Evolutionary conservation across 2,113 vertebrate species (phyloP).

Genomic region (Trochalopteron elliotii): DNA sequence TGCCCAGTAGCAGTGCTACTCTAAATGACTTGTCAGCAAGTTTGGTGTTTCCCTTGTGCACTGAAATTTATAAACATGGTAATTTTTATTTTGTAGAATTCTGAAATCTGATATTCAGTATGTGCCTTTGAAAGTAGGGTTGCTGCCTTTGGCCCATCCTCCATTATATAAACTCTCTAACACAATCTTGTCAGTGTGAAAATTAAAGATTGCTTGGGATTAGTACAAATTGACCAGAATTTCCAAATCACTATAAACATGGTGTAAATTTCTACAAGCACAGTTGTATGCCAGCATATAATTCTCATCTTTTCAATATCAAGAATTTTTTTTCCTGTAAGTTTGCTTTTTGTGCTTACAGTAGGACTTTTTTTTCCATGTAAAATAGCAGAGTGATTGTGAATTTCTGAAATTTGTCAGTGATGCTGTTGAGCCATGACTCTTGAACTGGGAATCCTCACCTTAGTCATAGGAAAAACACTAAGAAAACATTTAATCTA

Average conservation of each 20-base stretch:
- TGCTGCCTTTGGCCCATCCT: not conserved
- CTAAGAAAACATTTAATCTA: not conserved
- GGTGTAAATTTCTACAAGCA: not conserved
- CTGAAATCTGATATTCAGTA: not conserved
- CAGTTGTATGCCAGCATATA: not conserved
- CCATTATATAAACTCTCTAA: not conserved
- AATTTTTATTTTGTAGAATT: not conserved
- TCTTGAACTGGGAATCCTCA: not conserved
- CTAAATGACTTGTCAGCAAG: not conserved
- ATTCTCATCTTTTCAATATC: not conserved
- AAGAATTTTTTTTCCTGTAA: not conserved
- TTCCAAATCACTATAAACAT: not conserved
- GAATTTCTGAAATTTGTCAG: not conserved
- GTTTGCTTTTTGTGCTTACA: not conserved
- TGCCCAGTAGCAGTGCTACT: not conserved
- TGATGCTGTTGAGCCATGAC: not conserved
- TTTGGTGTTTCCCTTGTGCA: not conserved
- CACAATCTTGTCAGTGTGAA: not conserved
- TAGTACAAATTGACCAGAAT: not conserved
- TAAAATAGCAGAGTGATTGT: not conserved
- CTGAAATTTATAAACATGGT: not conserved
- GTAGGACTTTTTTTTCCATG: not conserved
- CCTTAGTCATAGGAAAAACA: not conserved
- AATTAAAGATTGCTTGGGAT: not conserved
- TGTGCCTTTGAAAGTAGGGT: not conserved